A percentile compares a stretch with the other conserved stretches of the same genome.
These are phyloP conservation scores for Galagoides demidoff DNA, from an alignment of 2,797 vertebrate species.

Conservation along the genomic window DNA sequence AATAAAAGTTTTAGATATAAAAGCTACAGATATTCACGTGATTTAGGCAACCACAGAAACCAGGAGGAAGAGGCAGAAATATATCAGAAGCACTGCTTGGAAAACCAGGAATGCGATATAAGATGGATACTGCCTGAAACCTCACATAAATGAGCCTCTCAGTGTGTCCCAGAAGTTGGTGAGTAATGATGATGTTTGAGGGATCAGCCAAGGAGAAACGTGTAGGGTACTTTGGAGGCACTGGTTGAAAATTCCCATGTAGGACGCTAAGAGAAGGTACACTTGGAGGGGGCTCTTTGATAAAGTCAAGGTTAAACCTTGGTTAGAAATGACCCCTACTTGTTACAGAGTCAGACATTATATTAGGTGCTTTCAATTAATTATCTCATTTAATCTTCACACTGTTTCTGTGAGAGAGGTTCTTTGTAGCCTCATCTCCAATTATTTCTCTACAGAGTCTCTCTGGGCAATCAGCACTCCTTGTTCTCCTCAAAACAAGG, in stretches of 20 bases:
- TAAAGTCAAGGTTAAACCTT: background rate
- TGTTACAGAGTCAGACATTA: background rate
- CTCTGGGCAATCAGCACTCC: background rate
- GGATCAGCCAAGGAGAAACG: background rate
- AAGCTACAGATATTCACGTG: background rate
- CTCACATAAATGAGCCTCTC: background rate
- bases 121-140: background rate
- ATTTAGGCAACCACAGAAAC: background rate
- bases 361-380: background rate
- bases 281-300: background rate
- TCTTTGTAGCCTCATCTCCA: background rate
- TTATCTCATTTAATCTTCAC: background rate
- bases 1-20: background rate
- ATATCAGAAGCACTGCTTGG: background rate
- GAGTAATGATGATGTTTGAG: background rate
- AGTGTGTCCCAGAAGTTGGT: background rate
- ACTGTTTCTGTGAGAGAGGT: background rate
- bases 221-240: background rate
- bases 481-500: background rate
- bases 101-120: background rate
- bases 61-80: background rate
- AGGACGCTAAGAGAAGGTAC: background rate
- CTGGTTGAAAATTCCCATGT: background rate
- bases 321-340: background rate
- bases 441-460: background rate